phyloP scores from a whole-genome alignment of 1,140 invertebrate species.

The Pygmarrhopalites habei region DNA sequence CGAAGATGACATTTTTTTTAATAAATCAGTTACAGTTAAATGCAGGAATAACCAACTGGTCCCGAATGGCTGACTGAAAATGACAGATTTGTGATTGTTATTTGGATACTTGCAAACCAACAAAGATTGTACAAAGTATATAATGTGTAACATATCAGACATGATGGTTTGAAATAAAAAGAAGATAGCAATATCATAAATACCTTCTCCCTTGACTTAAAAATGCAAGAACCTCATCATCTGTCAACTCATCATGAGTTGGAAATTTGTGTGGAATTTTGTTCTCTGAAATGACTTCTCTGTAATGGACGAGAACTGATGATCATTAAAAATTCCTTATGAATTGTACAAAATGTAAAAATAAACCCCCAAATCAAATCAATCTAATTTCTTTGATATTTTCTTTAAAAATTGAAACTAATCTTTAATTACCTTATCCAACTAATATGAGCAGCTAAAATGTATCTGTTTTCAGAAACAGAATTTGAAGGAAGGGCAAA shows the following conservation, averaged over 20 bases:
- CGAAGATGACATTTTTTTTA: too few species aligned
- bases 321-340: background rate
- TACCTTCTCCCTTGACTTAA: constrained; percentile 47
- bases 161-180: too few species aligned
- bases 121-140: too few species aligned
- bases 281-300: constrained; percentile 46
- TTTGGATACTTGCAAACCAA: too few species aligned
- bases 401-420: too few species aligned
- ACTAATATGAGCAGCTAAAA: constrained; percentile 56
- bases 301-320: constrained; percentile 38
- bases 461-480: constrained; percentile 43
- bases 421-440: constrained; percentile 61
- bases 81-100: too few species aligned
- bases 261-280: constrained; percentile 46
- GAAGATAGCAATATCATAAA: too few species aligned
- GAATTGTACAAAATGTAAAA: background rate
- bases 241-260: constrained; percentile 42
- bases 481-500: background rate
- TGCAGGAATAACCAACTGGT: constrained; percentile 54
- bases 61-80: constrained; percentile 51
- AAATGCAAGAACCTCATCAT: constrained; percentile 50
- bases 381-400: too few species aligned
- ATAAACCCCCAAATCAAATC: background rate
- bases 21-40: constrained; percentile 51
- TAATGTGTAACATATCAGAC: too few species aligned